Conservation (phyloP, 1,140 invertebrate genomes). For the Aphelenchoides avenae region DNA sequence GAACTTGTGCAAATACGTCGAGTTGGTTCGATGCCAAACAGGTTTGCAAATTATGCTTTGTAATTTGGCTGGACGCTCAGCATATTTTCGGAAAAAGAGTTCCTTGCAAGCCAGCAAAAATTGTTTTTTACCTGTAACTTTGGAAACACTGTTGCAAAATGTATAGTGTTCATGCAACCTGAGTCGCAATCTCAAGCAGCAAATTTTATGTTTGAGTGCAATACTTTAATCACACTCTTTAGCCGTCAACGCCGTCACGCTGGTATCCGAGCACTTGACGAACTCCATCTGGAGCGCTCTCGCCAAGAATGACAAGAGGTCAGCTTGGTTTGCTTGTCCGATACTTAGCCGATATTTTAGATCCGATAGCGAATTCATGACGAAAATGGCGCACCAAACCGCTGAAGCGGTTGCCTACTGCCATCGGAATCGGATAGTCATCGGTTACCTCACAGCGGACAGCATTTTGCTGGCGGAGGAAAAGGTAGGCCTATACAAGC, state of each 20-base stretch:
- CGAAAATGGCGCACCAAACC: constrained; percentile 13
- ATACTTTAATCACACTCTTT: constrained; percentile 7
- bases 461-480: constrained; percentile 45
- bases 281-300: constrained; percentile 10
- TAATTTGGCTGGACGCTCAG: constrained; percentile 20
- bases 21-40: constrained; percentile 23
- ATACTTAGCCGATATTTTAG: constrained; percentile 1
- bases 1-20: constrained; percentile 25
- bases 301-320: constrained; percentile 22
- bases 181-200: too few species aligned
- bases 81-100: too few species aligned
- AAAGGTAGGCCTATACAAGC: constrained; percentile 24
- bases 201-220: too few species aligned
- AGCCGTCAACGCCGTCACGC: constrained; percentile 26
- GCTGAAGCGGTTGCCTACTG: constrained; percentile 27
- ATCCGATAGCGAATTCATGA: constrained; percentile 13
- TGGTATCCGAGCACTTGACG: constrained; percentile 28
- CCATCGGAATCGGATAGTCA: constrained; percentile 27
- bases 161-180: too few species aligned
- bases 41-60: constrained; percentile 10
- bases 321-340: background rate
- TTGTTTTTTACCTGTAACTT: too few species aligned
- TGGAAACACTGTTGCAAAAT: too few species aligned
- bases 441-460: constrained; percentile 31
- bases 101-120: too few species aligned